phyloP scores from a whole-genome alignment of 2,797 vertebrate species.

The Capromys pilorides region DNA sequence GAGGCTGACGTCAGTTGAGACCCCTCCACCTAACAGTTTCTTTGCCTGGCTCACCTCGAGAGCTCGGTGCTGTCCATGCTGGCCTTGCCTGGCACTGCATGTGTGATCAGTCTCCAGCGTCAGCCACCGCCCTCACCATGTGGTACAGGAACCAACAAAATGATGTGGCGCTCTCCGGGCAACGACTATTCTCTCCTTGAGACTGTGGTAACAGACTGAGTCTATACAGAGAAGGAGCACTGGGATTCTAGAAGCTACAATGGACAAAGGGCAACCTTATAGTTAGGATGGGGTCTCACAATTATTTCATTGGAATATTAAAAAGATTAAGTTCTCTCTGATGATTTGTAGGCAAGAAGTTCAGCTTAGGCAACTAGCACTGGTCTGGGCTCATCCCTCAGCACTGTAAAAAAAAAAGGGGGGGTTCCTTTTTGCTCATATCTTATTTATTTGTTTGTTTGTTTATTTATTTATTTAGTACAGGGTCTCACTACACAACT shows the following conservation, averaged over 20 bases:
- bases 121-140: background rate
- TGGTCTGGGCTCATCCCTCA: background rate
- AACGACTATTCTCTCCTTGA: background rate
- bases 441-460: too few relatives aligned
- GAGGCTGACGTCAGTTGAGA: background rate
- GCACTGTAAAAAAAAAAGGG: background rate
- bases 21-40: background rate
- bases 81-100: background rate
- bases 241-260: background rate
- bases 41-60: background rate
- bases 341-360: background rate
- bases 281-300: background rate
- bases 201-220: background rate
- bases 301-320: constrained; percentile 3
- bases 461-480: too few relatives aligned
- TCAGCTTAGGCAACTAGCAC: background rate
- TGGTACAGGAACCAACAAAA: background rate
- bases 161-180: background rate
- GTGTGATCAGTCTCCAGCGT: background rate
- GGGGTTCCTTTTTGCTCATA: too few relatives aligned
- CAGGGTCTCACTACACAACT: too few relatives aligned
- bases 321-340: background rate
- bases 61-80: background rate
- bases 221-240: background rate
- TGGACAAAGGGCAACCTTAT: background rate